Percentiles rank a stretch among this genome's conserved stretches.
phyloP scores from a whole-genome alignment of 2,113 vertebrate species.

The Raja brachyura region DNA sequence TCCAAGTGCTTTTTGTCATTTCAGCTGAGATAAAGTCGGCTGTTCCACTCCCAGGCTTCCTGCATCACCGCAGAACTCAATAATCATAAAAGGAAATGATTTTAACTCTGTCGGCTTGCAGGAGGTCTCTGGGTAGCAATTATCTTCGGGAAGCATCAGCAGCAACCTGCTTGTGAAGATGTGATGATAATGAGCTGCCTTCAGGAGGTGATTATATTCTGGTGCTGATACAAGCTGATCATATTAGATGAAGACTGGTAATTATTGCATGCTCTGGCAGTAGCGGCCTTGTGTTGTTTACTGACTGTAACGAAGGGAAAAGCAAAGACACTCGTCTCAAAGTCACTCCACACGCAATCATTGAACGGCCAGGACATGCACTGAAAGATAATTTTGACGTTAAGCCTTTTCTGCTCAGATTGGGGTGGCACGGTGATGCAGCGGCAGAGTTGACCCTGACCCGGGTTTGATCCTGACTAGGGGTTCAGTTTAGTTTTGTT shows the following conservation, averaged over 20 bases:
- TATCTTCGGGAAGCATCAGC: neutral
- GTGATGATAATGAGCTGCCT: neutral
- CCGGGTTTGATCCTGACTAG: no score
- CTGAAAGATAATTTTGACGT: neutral
- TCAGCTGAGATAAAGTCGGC: neutral
- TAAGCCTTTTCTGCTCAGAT: neutral
- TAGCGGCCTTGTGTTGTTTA: neutral
- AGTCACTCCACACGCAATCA: neutral
- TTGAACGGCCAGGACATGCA: neutral
- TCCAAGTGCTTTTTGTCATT: no score
- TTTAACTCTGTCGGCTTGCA: neutral
- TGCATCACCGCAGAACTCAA: neutral
- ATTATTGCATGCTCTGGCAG: neutral
- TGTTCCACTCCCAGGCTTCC: neutral
- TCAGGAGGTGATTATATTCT: neutral
- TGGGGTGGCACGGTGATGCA: no score
- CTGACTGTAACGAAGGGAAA: neutral
- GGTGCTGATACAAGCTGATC: neutral
- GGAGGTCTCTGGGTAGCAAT: neutral
- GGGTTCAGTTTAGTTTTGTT: no score
- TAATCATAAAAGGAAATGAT: neutral
- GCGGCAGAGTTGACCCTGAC: no score
- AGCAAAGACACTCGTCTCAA: neutral
- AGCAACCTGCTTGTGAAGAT: neutral
- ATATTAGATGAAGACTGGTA: neutral